Evolutionary conservation across 2,113 vertebrate species (phyloP), one percentile per base, ranked within the genome.

Genomic region (Lophotis ruficrista): DNA sequence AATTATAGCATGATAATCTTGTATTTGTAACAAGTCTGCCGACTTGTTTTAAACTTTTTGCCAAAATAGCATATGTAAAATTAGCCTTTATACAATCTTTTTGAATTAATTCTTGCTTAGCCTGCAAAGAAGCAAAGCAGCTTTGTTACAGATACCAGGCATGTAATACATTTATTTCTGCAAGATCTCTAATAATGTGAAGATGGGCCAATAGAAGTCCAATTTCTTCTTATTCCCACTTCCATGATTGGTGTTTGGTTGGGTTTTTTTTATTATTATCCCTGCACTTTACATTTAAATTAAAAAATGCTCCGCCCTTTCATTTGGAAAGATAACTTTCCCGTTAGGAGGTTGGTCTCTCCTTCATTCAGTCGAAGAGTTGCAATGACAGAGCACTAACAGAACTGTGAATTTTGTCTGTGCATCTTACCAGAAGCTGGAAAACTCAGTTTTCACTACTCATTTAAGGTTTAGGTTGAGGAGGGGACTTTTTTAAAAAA

Each of bases 321-420:
- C 93, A 71, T 87, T 94, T 96, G 94, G 80, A 83, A 85, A 86
- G 65, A 75, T 45, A 45, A 68, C 85, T 97, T 92, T 83, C 65
- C 48, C 82, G 28, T 92, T 58, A 93, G 89, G 92, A 97, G 93
- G 69, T 66, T 96, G 51, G 38, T 71, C 72, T 92, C 64, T 90
- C 68, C 89, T 96, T 93, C 87, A 51, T 97, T 94, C 94, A 91
- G 87, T 90, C 19, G 0, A 62, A 75, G 41, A 94, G 47, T 93
- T 96, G 90, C 95, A 89, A 69, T 71, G 89, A 90, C 57, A 71
- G 95, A 96, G 79, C 87, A 78, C 93, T 96, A 96, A 27, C 96
- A 91, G 92, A 96, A 94, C 94, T 97, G 95, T 96, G 89, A 91
- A 87, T 76, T 96, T 96, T 83, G 33, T 79, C 43, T 64, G 21